A percentile compares a stretch with the other conserved stretches of the same genome.
These are phyloP conservation scores for Holacanthella duospinosa DNA, from an alignment of 2,888 invertebrate genomes.

Conservation along the genomic window DNA sequence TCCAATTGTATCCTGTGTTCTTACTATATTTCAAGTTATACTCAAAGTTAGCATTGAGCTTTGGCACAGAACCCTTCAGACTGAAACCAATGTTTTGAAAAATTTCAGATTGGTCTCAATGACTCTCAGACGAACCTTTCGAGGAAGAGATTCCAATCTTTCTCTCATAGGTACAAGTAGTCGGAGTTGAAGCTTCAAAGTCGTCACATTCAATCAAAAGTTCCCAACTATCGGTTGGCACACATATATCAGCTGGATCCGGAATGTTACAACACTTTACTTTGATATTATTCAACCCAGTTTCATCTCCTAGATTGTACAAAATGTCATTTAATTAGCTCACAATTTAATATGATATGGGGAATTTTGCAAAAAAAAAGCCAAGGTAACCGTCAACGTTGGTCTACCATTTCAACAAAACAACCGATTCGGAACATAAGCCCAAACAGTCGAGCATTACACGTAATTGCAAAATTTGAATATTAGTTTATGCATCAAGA, in stretches of 20 bases:
- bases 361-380: too few species aligned
- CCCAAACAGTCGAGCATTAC: too few species aligned
- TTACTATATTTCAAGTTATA: constrained; percentile 13
- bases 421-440: too few species aligned
- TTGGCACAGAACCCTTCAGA: constrained; percentile 15
- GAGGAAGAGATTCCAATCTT: constrained; percentile 25
- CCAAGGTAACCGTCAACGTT: too few species aligned
- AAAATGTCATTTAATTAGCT: too few species aligned
- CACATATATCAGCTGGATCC: constrained; percentile 24
- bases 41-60: constrained; percentile 18
- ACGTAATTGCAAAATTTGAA: too few species aligned
- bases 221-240: constrained; percentile 26
- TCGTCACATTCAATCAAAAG: constrained; percentile 32
- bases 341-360: too few species aligned
- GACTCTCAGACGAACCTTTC: constrained; percentile 18
- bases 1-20: constrained; percentile 26
- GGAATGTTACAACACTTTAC: constrained; percentile 27
- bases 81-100: constrained; percentile 25
- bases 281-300: constrained; percentile 26
- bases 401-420: too few species aligned
- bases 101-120: constrained; percentile 14
- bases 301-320: constrained; percentile 31
- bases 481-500: too few species aligned
- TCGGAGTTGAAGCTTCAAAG: constrained; percentile 20
- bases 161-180: constrained; percentile 25